phyloP scores from a whole-genome alignment of 2,113 vertebrate genomes.

The Clupea harengus region DNA sequence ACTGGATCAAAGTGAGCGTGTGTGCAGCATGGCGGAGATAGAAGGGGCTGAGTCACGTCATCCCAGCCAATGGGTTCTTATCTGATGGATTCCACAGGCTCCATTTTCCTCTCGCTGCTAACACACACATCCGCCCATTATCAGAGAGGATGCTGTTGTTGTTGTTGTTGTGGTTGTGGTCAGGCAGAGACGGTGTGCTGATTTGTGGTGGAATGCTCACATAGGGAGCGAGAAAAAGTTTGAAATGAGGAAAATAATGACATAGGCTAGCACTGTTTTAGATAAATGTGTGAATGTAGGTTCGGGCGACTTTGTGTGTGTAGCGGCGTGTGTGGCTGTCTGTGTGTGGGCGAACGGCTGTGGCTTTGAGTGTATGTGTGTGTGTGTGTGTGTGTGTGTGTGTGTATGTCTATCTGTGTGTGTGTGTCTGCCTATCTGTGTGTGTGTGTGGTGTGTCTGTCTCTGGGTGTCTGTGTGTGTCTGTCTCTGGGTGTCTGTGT shows the following conservation, averaged over 20 bases:
- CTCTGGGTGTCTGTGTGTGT: slow-evolving; percentile 21
- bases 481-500: slow-evolving; percentile 10
- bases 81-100: slow-evolving; percentile 5
- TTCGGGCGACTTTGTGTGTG: neutral
- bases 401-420: neutral
- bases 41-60: slow-evolving; percentile 7
- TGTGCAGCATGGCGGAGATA: neutral
- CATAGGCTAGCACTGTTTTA: neutral
- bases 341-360: neutral
- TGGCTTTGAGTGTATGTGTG: neutral
- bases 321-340: neutral
- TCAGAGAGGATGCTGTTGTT: neutral
- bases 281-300: neutral
- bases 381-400: neutral
- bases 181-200: neutral
- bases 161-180: neutral
- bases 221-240: neutral
- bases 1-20: neutral
- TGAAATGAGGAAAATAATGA: neutral
- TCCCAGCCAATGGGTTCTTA: slow-evolving; percentile 12
- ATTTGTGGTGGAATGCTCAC: neutral
- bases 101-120: neutral
- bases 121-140: neutral
- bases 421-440: neutral
- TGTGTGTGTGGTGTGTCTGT: neutral